Base-by-base conservation (phyloP, 1,140 invertebrate genomes). In the Papilio polyxenes region DNA sequence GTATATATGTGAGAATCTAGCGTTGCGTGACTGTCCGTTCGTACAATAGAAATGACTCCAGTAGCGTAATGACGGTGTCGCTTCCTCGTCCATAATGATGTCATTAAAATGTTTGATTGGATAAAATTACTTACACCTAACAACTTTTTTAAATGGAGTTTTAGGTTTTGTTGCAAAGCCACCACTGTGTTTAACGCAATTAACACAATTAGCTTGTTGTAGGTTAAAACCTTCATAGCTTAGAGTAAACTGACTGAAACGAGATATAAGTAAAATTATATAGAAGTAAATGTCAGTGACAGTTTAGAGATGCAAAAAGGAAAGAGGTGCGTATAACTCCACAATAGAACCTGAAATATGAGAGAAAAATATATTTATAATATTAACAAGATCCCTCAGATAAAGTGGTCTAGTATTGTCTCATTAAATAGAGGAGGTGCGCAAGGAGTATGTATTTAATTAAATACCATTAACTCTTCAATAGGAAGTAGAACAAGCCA, bases 1-100 rank as follows among this genome's bases (percentile, higher is more conserved):
- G 7, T 62, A 20, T 62, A 17, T 69, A 69, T 31, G 20, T 23
- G 20, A 31, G 20, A 69, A 69, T 69, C 62, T 65, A 81, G 51
- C 49, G 51, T 85, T 56, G 83, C 85, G 84, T 88, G 85, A 83
- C 84, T 76, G 65, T 69, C 62, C 62, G 62, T 13, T 31, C 62
- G 62, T 69, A 69, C 76, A 78, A 56, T 40, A 87, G 75, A 84
- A 85, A 83, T 65, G 83, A 78, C 76, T 82, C 20, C 78, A 69
- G 82, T 85, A 81, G 83, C 80, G 65, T 79, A 83, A 85, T 83
- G 81, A 82, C 74, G 79, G 53, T 77, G 75, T 81, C 77, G 79
- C 85, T 86, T 86, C 77, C 81, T 81, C 53, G 79, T 83, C 59
- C 75, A 75, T 85, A 84, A 84, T 83, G 81, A 84, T 83, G 85